Percentiles rank a stretch among this genome's conserved stretches.
phyloP scores from a whole-genome alignment of 2,113 vertebrate species.

The Larimichthys polyactis region DNA sequence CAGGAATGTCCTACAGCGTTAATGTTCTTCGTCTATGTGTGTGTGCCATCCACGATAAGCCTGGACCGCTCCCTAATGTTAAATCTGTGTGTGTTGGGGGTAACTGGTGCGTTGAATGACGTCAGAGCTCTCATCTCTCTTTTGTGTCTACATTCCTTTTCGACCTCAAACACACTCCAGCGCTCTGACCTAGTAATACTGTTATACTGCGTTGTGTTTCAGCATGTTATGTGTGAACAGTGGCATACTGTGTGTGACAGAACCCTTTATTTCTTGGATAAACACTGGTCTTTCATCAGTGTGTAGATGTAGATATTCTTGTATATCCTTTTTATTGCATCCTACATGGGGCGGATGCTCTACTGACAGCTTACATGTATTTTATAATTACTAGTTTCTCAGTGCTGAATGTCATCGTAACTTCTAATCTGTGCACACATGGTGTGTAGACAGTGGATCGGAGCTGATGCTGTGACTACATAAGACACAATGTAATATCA shows the following conservation, averaged over 20 bases:
- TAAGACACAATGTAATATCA: too few relatives aligned
- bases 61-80: constrained; percentile 5
- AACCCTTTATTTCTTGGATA: neutral
- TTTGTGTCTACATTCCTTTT: constrained; percentile 36
- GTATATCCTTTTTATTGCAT: too few relatives aligned
- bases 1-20: constrained; percentile 59
- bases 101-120: constrained; percentile 5
- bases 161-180: neutral
- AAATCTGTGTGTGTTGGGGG: neutral
- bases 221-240: constrained; percentile 11
- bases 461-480: neutral
- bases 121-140: constrained; percentile 31
- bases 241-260: neutral
- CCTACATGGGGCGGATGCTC: too few relatives aligned
- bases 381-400: too few relatives aligned
- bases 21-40: constrained; percentile 12
- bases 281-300: neutral
- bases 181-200: neutral
- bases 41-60: constrained; percentile 23
- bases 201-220: constrained; percentile 11
- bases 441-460: neutral
- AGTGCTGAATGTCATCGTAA: too few relatives aligned
- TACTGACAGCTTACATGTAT: too few relatives aligned
- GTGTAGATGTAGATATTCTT: too few relatives aligned
- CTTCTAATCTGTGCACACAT: neutral